Evolutionary conservation across 2,797 vertebrate genomes (phyloP).

Genomic region (Lepus townsendii): DNA sequence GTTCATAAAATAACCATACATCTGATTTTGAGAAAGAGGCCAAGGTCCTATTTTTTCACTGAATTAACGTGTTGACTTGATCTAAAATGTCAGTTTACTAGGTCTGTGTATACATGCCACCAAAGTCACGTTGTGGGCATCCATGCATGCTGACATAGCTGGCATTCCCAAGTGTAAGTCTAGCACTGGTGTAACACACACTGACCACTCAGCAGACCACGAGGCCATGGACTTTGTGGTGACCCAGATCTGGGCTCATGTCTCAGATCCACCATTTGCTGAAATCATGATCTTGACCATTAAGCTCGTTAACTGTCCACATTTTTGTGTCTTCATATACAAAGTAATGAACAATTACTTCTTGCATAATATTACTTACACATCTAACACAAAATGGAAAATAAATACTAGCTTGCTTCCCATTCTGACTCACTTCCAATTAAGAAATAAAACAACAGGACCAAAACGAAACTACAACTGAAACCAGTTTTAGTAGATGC

Average conservation of each 20-base stretch:
- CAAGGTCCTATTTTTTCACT: not conserved
- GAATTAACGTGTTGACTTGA: not conserved
- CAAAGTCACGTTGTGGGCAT: not conserved
- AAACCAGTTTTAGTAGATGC: not conserved
- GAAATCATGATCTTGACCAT: not conserved
- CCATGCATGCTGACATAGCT: not conserved
- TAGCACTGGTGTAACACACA: too few species aligned
- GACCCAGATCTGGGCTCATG: not conserved
- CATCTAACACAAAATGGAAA: not conserved
- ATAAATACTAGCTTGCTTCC: not conserved
- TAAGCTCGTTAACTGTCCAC: not conserved
- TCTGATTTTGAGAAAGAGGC: not conserved
- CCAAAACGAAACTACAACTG: not conserved
- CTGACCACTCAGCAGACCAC: not conserved
- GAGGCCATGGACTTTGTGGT: not conserved
- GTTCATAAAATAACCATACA: not conserved
- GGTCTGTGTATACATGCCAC: not conserved
- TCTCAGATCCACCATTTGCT: not conserved
- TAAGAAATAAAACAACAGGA: conserved; percentile 15
- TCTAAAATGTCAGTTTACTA: not conserved
- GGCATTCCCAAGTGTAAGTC: not conserved
- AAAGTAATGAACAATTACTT: not conserved
- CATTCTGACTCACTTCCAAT: not conserved
- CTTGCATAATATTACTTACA: not conserved
- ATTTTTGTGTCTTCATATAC: not conserved